Percentiles rank a stretch among this genome's conserved stretches.
Evolutionary conservation across 2,888 invertebrate species (phyloP).

Genomic region (Clusia tigrina): DNA sequence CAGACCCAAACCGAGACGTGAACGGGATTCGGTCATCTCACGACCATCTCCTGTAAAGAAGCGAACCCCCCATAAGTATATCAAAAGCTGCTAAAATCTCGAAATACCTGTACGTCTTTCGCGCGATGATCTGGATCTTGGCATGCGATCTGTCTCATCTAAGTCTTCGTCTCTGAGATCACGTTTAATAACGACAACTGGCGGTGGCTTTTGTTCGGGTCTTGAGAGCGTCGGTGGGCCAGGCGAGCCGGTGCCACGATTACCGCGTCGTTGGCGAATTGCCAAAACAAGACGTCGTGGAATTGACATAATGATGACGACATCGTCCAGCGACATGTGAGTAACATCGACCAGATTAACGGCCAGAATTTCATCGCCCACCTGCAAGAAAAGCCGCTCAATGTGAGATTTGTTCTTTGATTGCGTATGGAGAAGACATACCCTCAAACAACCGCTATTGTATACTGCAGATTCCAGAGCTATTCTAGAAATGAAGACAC

Average conservation of each 20-base stretch:
- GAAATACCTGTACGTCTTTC: slow-evolving; percentile 66
- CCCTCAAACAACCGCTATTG: slow-evolving; percentile 94
- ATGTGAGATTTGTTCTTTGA: too few relatives aligned
- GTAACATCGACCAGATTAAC: slow-evolving; percentile 98
- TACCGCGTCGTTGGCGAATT: slow-evolving; percentile 84
- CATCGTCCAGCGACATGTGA: slow-evolving; percentile 97
- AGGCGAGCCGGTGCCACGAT: slow-evolving; percentile 64
- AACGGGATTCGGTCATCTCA: slow-evolving; percentile 80
- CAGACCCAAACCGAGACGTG: slow-evolving; percentile 76
- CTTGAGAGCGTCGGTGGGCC: slow-evolving; percentile 68
- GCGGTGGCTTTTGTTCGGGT: slow-evolving; percentile 85
- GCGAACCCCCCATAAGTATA: slow-evolving; percentile 48
- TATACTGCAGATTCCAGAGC: slow-evolving; percentile 96
- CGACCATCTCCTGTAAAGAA: slow-evolving; percentile 74
- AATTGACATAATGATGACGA: slow-evolving; percentile 99
- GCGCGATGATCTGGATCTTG: slow-evolving; percentile 64
- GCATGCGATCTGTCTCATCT: slow-evolving; percentile 70
- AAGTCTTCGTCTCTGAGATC: slow-evolving; percentile 84
- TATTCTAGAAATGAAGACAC: slow-evolving; percentile 95
- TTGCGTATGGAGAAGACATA: slow-evolving; percentile 52
- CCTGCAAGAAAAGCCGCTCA: slow-evolving; percentile 65
- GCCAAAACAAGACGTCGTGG: slow-evolving; percentile 93
- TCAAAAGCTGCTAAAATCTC: slow-evolving; percentile 52
- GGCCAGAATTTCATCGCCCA: slow-evolving; percentile 97
- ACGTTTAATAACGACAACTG: slow-evolving; percentile 89